Conservation (phyloP, 2,797 vertebrate genomes). For the Sternarchorhynchus goeldii region DNA sequence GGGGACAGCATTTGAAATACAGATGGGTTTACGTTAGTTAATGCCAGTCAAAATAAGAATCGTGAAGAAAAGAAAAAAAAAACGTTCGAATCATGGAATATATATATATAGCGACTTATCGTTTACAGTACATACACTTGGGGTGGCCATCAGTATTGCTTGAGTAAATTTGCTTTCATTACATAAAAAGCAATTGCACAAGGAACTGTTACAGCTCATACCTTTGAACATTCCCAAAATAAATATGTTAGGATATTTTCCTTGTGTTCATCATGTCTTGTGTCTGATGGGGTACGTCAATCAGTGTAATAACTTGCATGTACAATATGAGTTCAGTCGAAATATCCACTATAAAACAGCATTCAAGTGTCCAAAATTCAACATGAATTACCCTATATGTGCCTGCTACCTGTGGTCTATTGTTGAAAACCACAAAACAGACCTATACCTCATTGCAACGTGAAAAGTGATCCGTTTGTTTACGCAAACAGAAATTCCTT, state of each 20-base stretch:
- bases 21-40: conserved; percentile 99
- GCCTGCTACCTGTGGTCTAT: neutral
- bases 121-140: conserved; percentile 15
- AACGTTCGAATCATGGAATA: conserved; percentile 46
- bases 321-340: neutral
- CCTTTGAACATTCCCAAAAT: neutral
- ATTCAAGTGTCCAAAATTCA: neutral
- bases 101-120: conserved; percentile 41
- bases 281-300: neutral
- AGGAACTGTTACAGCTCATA: neutral
- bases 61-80: conserved; percentile 58
- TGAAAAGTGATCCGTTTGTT: neutral
- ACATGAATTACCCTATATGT: neutral
- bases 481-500: neutral
- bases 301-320: neutral
- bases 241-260: neutral
- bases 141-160: neutral
- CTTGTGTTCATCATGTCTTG: neutral
- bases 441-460: neutral
- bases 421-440: conserved; percentile 1
- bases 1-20: conserved; percentile 99
- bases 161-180: conserved; percentile 7
- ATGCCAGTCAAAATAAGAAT: conserved; percentile 74
- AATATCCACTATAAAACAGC: neutral
- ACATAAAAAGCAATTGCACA: conserved; percentile 2